Evolutionary conservation across 2,888 invertebrate genomes (phyloP).

Genomic region (Cepaea hortensis): DNA sequence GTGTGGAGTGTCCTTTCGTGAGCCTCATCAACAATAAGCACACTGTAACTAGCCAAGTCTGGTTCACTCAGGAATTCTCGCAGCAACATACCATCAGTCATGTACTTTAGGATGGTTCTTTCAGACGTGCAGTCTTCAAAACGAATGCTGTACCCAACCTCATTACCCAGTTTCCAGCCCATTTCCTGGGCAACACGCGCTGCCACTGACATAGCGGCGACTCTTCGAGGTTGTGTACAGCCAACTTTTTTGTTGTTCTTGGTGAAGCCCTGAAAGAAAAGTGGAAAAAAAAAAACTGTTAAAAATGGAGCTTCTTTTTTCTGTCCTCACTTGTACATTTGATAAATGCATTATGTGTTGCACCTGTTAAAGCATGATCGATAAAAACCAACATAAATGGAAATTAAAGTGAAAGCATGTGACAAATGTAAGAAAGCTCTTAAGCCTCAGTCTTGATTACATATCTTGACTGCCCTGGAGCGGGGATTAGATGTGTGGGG

Average conservation of each 20-base stretch:
- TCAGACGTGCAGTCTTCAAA: slow-evolving; percentile 99
- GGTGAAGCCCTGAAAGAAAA: slow-evolving; percentile 72
- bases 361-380: too few relatives aligned
- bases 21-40: slow-evolving; percentile 99
- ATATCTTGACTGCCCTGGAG: too few relatives aligned
- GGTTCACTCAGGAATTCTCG: slow-evolving; percentile 98
- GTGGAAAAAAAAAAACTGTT: not conserved
- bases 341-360: too few relatives aligned
- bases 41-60: slow-evolving; percentile 95
- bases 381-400: too few relatives aligned
- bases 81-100: slow-evolving; percentile 99
- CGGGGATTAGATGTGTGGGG: too few relatives aligned
- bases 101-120: slow-evolving; percentile 96
- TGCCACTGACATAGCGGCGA: slow-evolving; percentile 99
- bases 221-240: slow-evolving; percentile 97
- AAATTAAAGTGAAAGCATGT: too few relatives aligned
- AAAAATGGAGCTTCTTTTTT: not conserved
- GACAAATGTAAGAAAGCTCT: too few relatives aligned
- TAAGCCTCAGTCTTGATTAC: too few relatives aligned
- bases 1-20: slow-evolving; percentile 99
- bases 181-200: slow-evolving; percentile 98
- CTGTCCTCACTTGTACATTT: too few relatives aligned
- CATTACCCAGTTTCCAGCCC: slow-evolving; percentile 91
- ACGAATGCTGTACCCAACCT: slow-evolving; percentile 87
- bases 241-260: slow-evolving; percentile 88